Evolutionary conservation across 2,113 vertebrate genomes (phyloP).

Genomic region (Alouatta palliata): DNA sequence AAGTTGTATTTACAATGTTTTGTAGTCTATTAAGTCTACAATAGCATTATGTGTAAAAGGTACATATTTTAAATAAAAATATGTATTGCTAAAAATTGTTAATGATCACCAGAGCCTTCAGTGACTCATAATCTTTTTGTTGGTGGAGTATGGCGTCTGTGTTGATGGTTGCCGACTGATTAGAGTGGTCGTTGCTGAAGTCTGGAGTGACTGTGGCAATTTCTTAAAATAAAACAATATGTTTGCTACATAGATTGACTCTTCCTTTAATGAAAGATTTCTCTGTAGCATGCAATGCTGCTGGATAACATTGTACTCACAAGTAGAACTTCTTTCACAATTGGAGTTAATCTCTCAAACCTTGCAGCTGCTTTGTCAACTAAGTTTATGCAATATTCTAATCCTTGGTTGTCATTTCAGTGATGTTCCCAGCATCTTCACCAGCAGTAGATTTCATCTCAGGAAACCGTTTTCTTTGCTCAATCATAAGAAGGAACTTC

Average conservation of each 20-base stretch:
- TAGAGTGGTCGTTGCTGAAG: neutral
- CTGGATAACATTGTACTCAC: neutral
- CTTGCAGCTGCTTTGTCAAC: neutral
- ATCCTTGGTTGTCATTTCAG: neutral
- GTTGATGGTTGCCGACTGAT: neutral
- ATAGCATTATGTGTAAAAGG: neutral
- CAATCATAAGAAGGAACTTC: neutral
- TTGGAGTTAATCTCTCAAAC: neutral
- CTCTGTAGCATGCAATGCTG: neutral
- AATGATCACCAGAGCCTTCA: neutral
- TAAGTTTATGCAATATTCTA: neutral
- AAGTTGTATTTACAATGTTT: neutral
- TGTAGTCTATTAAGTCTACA: neutral
- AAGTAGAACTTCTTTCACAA: neutral
- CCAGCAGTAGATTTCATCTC: neutral
- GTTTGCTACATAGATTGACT: neutral
- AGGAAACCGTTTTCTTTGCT: neutral
- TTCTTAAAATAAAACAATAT: neutral
- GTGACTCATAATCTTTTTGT: neutral
- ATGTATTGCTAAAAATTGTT: neutral
- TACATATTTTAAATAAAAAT: neutral
- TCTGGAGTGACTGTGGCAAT: neutral
- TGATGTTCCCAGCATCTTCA: neutral
- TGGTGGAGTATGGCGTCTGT: neutral
- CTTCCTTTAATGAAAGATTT: neutral